phyloP scores from a whole-genome alignment of 2,113 vertebrate species.

The Telmatochromis brichardi region DNA sequence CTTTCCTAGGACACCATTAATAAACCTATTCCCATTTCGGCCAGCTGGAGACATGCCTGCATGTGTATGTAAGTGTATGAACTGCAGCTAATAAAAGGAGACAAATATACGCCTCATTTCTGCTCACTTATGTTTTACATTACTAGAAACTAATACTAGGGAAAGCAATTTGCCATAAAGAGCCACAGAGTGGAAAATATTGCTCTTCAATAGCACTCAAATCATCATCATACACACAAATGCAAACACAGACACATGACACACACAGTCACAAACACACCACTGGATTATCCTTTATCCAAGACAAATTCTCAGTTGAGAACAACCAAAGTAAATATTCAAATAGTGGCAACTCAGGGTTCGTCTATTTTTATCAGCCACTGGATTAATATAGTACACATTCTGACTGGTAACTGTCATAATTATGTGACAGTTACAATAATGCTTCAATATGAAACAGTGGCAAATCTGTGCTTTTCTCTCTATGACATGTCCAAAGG shows the following conservation, averaged over 20 bases:
- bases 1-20: conserved; percentile 61
- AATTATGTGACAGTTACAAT: neutral
- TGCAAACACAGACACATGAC: neutral
- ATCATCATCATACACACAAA: conserved; percentile 38
- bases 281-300: conserved; percentile 47
- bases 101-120: conserved; percentile 90
- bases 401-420: neutral
- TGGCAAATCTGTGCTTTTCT: neutral
- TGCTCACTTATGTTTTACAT: conserved; percentile 97
- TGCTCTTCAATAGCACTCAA: conserved; percentile 77
- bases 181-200: conserved; percentile 89
- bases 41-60: conserved; percentile 64
- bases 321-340: neutral
- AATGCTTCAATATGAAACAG: neutral
- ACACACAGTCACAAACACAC: neutral
- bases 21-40: conserved; percentile 81
- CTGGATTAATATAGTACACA: neutral
- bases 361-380: neutral
- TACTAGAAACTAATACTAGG: conserved; percentile 95
- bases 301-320: neutral
- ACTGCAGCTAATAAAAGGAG: conserved; percentile 84
- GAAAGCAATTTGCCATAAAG: conserved; percentile 88
- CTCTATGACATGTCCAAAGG: neutral
- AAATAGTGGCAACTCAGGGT: neutral
- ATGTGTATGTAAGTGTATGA: neutral